Evolutionary conservation across 1,140 invertebrate species (phyloP), one percentile per base, ranked within the genome.

Genomic region (Diorhabda sublineata): DNA sequence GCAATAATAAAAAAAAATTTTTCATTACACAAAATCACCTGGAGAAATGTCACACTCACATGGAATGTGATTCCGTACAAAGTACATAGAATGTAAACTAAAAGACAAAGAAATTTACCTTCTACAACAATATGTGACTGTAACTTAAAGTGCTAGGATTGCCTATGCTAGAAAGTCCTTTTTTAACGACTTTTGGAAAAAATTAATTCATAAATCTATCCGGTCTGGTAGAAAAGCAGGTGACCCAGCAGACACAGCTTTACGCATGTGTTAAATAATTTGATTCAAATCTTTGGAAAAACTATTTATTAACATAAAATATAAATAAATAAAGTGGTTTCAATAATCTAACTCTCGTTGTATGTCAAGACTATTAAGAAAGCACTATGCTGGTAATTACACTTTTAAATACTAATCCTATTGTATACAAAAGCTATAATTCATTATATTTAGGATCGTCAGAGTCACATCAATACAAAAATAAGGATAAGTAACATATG

Each of bases 31-130:
- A 74, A 65, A 74, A 72, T 67, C 74, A 69, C 67, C 60, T 74
- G 45, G 69, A 73, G 73, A 73, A 73, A 56, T 77, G 79, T 3
- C 77, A 81, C 65, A 79, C 78, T 3, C 75, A 80, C 64, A 81
- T 80, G 78, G 77, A 81, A 60, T 68, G 56, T 52, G 78, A 81
- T 67, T 69, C 69, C 4, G 73, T 80, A 8, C 79, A 82, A 67
- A n/a, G 68, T 5, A 63, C 57, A 2, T 79, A 52, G 78, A 80
- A 69, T 66, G 66, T 56, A 47, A 69, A 59, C 11, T 77, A 26
- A 74, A 73, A 70, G 45, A 67, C 41, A 72, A 60, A 70, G 41
- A 52, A 6, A 75, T 76, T n/a, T 62, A 74, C 65, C 9, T 75
- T 2, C 76, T 77, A n/a, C 65, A 64, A 5, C 73, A 79, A 66